These are phyloP conservation scores for Epizoanthus illoricatus DNA, from an alignment of 92 coral and sea anemone species.

Conservation along the genomic window DNA sequence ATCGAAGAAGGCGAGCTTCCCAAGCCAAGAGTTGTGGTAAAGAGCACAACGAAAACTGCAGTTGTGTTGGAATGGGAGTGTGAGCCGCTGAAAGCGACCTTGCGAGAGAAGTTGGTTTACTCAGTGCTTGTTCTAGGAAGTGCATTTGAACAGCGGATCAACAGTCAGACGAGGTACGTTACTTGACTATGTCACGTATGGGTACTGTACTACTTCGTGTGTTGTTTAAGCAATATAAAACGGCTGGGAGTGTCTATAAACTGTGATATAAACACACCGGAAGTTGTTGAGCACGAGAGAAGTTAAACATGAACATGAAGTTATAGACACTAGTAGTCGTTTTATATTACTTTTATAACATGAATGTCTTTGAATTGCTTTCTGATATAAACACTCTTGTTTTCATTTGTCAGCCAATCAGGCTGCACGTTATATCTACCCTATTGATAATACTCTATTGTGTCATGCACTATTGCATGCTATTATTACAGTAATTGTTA, in stretches of 20 bases:
- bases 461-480: too few species aligned
- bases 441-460: too few species aligned
- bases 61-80: slow-evolving; percentile 84
- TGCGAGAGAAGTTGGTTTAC: slow-evolving; percentile 39
- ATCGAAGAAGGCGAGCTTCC: slow-evolving; percentile 4
- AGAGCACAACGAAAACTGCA: slow-evolving; percentile 53
- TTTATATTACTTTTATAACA: not conserved
- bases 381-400: too few species aligned
- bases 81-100: slow-evolving; percentile 29
- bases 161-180: slow-evolving; percentile 43
- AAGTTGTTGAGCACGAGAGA: too few species aligned
- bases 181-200: not conserved
- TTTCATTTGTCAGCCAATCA: too few species aligned
- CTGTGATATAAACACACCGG: too few species aligned
- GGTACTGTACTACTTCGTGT: not conserved
- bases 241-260: too few species aligned
- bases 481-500: too few species aligned
- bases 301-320: too few species aligned
- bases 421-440: too few species aligned
- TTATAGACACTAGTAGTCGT: too few species aligned
- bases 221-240: not conserved
- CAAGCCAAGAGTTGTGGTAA: slow-evolving; percentile 62
- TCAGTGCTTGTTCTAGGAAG: slow-evolving; percentile 63
- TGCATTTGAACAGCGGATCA: slow-evolving; percentile 54
- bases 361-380: not conserved